These are phyloP conservation scores for Ennomos fuscantarius DNA, from an alignment of 2,888 invertebrate genomes.

Conservation along the genomic window DNA sequence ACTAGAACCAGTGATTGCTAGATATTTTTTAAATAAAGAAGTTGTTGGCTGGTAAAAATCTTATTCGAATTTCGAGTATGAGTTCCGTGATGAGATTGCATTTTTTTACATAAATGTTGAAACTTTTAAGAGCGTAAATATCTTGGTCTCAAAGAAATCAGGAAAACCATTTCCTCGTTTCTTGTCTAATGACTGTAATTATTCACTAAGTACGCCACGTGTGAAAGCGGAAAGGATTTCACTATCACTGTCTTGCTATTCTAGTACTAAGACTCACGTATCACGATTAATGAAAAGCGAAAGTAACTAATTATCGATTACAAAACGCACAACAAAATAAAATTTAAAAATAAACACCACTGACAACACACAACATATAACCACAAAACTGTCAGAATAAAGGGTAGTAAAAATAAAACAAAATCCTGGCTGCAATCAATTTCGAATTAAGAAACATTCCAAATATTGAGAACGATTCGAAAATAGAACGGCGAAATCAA, in stretches of 20 bases:
- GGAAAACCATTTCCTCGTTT: slow-evolving; percentile 34
- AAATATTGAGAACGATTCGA: slow-evolving; percentile 45
- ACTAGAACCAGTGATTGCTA: too few relatives aligned
- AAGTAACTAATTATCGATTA: slow-evolving; percentile 28
- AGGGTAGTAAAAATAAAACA: slow-evolving; percentile 19
- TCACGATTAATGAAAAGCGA: slow-evolving; percentile 27
- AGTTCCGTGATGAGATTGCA: too few relatives aligned
- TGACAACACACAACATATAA: slow-evolving; percentile 10
- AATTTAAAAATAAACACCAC: slow-evolving; percentile 6
- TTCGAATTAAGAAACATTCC: slow-evolving; percentile 42
- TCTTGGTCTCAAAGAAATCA: slow-evolving; percentile 28
- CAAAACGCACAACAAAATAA: slow-evolving; percentile 15
- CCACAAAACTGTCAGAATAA: not conserved
- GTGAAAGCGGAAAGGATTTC: slow-evolving; percentile 50
- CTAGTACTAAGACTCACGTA: slow-evolving; percentile 27
- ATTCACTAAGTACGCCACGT: slow-evolving; percentile 40
- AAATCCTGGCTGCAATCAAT: slow-evolving; percentile 44
- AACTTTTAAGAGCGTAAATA: slow-evolving; percentile 12
- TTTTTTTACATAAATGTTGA: too few relatives aligned
- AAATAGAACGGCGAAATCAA: slow-evolving; percentile 53
- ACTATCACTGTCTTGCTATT: slow-evolving; percentile 38
- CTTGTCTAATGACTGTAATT: slow-evolving; percentile 40
- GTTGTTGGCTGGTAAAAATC: too few relatives aligned
- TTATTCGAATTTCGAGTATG: too few relatives aligned
- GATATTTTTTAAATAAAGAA: too few relatives aligned